Conservation (phyloP, 2,888 invertebrate genomes). For the Phaedon cochleariae region DNA sequence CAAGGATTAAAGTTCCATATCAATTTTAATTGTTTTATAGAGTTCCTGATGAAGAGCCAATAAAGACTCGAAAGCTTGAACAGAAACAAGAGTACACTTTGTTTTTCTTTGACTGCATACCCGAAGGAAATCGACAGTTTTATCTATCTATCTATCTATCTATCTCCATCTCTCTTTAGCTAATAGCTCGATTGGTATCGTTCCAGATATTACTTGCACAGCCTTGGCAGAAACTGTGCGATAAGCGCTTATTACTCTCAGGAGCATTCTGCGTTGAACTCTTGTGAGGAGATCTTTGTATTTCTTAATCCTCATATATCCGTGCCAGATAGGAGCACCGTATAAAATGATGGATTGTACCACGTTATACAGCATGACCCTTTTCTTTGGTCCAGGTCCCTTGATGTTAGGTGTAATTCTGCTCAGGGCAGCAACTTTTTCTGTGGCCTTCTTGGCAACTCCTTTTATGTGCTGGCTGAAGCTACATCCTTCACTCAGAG, state of each 20-base stretch:
- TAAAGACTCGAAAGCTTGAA: too few relatives aligned
- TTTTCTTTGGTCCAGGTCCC: not conserved
- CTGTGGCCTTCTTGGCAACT: not conserved
- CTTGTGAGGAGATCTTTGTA: conserved; percentile 11
- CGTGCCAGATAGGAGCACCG: conserved; percentile 29
- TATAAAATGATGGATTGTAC: conserved; percentile 30
- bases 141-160: not conserved
- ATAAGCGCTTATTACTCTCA: conserved; percentile 25
- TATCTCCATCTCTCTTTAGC: not conserved
- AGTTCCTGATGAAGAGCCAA: too few relatives aligned
- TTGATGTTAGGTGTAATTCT: not conserved
- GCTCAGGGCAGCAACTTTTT: not conserved
- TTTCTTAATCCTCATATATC: conserved; percentile 6
- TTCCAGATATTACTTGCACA: conserved; percentile 17
- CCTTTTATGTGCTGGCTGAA: not conserved
- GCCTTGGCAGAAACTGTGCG: conserved; percentile 26
- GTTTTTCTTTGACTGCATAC: too few relatives aligned
- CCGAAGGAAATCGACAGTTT: too few relatives aligned
- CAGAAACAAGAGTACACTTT: too few relatives aligned
- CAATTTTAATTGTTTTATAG: too few relatives aligned
- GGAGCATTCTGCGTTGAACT: conserved; percentile 12
- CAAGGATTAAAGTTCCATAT: too few relatives aligned
- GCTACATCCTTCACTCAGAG: not conserved
- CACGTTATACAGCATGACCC: conserved; percentile 3
- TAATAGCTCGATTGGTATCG: conserved; percentile 21